Conservation (phyloP, 2,888 invertebrate genomes). For the Oscheius onirici region DNA sequence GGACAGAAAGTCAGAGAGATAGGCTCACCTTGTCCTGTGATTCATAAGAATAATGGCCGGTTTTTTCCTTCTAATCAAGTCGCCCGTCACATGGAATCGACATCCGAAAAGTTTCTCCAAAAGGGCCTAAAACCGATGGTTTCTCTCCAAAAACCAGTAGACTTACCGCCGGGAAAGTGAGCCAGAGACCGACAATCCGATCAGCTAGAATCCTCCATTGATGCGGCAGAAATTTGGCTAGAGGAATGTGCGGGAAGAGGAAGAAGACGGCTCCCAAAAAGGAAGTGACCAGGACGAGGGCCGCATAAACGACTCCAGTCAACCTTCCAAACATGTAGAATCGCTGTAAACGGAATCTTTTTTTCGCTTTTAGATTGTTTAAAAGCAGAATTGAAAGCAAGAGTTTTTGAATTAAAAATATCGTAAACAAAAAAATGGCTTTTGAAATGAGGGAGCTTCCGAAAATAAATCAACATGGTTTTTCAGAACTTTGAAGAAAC, state of each 20-base stretch:
- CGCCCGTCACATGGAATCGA: slow-evolving; percentile 62
- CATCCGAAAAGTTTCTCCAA: slow-evolving; percentile 67
- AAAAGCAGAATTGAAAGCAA: too few relatives aligned
- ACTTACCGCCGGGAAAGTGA: slow-evolving; percentile 68
- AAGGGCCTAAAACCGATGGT: slow-evolving; percentile 63
- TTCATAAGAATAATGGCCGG: slow-evolving; percentile 85
- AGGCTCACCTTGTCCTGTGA: slow-evolving; percentile 77
- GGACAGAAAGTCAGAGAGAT: too few relatives aligned
- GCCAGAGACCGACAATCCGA: slow-evolving; percentile 68
- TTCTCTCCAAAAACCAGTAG: background rate
- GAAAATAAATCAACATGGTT: too few relatives aligned
- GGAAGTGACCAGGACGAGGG: slow-evolving; percentile 62
- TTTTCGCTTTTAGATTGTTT: too few relatives aligned
- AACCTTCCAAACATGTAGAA: slow-evolving; percentile 3
- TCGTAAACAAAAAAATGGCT: too few relatives aligned
- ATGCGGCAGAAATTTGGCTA: slow-evolving; percentile 50
- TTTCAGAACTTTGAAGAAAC: too few relatives aligned
- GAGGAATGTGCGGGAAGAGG: slow-evolving; percentile 65
- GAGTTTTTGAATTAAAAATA: too few relatives aligned
- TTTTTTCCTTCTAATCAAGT: slow-evolving; percentile 76
- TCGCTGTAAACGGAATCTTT: too few relatives aligned
- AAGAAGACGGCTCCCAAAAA: slow-evolving; percentile 69
- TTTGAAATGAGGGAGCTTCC: too few relatives aligned
- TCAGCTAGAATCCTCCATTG: slow-evolving; percentile 54
- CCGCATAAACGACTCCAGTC: slow-evolving; percentile 58